Evolutionary conservation across 1,140 invertebrate species (phyloP).

Genomic region (Micrasema longulum): DNA sequence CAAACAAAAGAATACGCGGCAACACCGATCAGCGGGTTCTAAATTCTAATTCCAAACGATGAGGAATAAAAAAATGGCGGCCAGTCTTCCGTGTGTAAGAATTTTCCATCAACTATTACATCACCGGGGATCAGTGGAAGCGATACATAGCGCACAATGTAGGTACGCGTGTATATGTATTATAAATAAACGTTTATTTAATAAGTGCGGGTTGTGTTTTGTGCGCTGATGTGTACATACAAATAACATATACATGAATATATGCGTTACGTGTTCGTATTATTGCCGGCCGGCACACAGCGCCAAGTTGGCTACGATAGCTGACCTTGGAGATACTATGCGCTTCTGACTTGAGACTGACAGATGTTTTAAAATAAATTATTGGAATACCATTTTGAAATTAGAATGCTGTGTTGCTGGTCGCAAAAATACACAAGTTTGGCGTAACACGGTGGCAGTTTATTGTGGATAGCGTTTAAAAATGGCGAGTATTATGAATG

Average conservation of each 20-base stretch:
- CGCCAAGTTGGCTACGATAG: slow-evolving; percentile 29
- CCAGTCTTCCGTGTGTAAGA: background rate
- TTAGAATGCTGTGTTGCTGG: slow-evolving; percentile 21
- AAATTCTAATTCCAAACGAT: background rate
- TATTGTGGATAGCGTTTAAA: no score
- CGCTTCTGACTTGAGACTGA: slow-evolving; percentile 33
- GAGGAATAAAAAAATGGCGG: slow-evolving; percentile 2
- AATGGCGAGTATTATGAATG: no score
- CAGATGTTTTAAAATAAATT: slow-evolving; percentile 27
- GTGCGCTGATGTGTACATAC: no score
- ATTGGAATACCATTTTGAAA: slow-evolving; percentile 31
- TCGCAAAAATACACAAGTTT: background rate
- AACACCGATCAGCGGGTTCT: background rate
- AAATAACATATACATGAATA: background rate
- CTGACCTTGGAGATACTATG: slow-evolving; percentile 34
- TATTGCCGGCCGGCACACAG: slow-evolving; percentile 36
- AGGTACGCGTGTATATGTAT: no score
- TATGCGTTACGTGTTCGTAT: background rate
- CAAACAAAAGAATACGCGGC: background rate
- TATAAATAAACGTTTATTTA: slow-evolving; percentile 9
- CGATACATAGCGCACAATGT: no score
- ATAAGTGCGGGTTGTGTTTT: slow-evolving; percentile 1
- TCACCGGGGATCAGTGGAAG: background rate
- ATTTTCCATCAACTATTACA: slow-evolving; percentile 18
- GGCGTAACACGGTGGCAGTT: no score